Base-by-base conservation (phyloP, 2,888 invertebrate genomes). In the Cylloceria caligata region DNA sequence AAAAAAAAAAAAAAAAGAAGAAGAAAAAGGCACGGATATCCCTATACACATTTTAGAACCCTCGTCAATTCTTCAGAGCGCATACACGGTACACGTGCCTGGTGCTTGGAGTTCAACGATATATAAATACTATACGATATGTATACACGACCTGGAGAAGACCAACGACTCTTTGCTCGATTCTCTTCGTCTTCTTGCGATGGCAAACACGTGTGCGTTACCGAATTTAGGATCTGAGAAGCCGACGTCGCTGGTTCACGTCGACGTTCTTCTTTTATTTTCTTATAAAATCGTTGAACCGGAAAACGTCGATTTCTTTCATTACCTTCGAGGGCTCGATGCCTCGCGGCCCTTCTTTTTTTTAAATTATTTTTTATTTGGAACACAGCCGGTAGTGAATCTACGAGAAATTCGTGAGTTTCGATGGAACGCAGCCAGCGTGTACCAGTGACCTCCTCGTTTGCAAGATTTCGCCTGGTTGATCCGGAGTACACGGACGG, bases 301-400 rank as follows among this genome's bases (percentile, higher is more conserved):
- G 79, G 78, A 81, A 81, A 74, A 69, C 55, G 19, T 27, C 69
- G 81, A 71, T 78, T 81, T 52, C 60, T 76, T 81, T 81, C 64
- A 60, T 76, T 57, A 49, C 9, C 47, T 30, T 5, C 24, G 11
- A 47, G 49, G 24, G 11, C 13, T 21, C n/a, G 30, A 42, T 45
- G 13, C 55, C 19, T 45, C 65, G 21, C 9, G 16, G 30, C 4
- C 49, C 9, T n/a, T 21, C 13, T 4, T 11, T n/a, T n/a, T n/a
- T n/a, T n/a, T n/a, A n/a, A n/a, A n/a, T n/a, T n/a, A n/a, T n/a
- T 19, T 47, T 45, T 65, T 30, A 16, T 65, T 27, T 30, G 3
- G 45, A 16, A 45, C 4, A 45, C 4, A 16, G 3, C 16, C 4
- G 16, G 16, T 5, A n/a, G 13, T 4, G 24, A 52, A 24, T 19